phyloP scores from a whole-genome alignment of 2,797 vertebrate species.

The Danio jaintianensis region DNA sequence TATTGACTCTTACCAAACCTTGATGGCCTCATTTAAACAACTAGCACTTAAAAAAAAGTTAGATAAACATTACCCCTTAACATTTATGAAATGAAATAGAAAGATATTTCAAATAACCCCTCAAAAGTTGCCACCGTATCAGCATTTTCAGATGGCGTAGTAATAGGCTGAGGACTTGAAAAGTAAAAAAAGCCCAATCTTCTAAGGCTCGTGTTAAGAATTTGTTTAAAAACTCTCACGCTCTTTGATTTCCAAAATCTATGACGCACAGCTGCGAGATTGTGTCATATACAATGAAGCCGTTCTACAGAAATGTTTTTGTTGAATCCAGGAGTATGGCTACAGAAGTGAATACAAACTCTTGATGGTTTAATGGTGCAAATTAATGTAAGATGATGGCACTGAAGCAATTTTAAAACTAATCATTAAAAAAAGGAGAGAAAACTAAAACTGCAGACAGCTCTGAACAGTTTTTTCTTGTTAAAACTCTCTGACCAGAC shows the following conservation, averaged over 20 bases:
- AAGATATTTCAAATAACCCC: constrained; percentile 69
- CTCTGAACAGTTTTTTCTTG: constrained; percentile 78
- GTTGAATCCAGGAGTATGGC: constrained; percentile 60
- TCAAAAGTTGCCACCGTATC: constrained; percentile 68
- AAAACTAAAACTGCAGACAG: constrained; percentile 82
- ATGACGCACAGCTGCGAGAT: constrained; percentile 54
- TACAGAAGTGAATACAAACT: constrained; percentile 76
- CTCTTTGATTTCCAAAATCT: constrained; percentile 46
- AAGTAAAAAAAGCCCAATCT: constrained; percentile 52
- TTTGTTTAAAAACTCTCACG: constrained; percentile 47
- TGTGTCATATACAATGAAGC: constrained; percentile 63
- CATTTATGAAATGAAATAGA: constrained; percentile 78
- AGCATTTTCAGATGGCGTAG: constrained; percentile 51
- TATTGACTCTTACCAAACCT: constrained; percentile 58
- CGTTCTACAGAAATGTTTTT: constrained; percentile 61
- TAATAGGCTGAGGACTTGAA: constrained; percentile 48
- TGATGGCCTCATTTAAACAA: constrained; percentile 79
- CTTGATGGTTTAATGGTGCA: constrained; percentile 79
- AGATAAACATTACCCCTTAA: constrained; percentile 81
- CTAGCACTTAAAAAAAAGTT: constrained; percentile 81
- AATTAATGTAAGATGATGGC: constrained; percentile 87
- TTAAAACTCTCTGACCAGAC: constrained; percentile 87
- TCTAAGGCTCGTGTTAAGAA: constrained; percentile 55
- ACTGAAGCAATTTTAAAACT: constrained; percentile 85
- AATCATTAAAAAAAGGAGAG: constrained; percentile 79